phyloP scores from a whole-genome alignment of 2,113 vertebrate species.

The Hemiprocne comata region DNA sequence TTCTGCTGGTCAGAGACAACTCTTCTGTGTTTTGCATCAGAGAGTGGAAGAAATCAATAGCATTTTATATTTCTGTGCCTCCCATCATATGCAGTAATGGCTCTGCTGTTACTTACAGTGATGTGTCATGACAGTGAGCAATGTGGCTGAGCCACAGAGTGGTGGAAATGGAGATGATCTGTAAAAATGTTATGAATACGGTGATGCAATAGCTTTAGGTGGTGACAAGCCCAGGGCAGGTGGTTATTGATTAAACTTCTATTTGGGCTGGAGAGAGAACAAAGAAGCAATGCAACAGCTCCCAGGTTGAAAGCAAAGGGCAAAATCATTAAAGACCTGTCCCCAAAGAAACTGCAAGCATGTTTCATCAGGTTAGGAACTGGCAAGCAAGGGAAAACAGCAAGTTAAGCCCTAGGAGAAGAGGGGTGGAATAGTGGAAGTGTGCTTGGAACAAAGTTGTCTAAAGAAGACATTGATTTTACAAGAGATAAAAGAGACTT shows the following conservation, averaged over 20 bases:
- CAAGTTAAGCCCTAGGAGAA: not conserved
- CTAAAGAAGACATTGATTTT: not conserved
- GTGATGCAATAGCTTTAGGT: not conserved
- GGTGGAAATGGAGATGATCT: not conserved
- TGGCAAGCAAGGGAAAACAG: not conserved
- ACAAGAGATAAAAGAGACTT: not conserved
- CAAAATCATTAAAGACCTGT: not conserved
- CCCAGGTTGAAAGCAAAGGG: not conserved
- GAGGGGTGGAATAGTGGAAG: not conserved
- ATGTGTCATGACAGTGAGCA: not conserved
- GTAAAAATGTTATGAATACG: fast-evolving
- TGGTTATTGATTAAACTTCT: not conserved
- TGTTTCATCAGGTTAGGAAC: not conserved
- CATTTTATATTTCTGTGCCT: not conserved
- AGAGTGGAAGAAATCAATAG: not conserved
- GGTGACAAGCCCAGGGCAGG: not conserved
- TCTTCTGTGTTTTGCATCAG: not conserved
- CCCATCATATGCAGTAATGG: not conserved
- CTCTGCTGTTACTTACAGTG: not conserved
- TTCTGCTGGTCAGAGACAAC: not conserved
- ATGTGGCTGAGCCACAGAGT: not conserved
- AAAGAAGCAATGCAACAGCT: not conserved
- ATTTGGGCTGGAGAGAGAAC: not conserved
- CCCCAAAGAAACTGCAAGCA: not conserved
- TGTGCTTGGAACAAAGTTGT: not conserved